A percentile compares a stretch with the other conserved stretches of the same genome.
Evolutionary conservation across 2,113 vertebrate genomes (phyloP).

Genomic region (Paedocypris sp.): DNA sequence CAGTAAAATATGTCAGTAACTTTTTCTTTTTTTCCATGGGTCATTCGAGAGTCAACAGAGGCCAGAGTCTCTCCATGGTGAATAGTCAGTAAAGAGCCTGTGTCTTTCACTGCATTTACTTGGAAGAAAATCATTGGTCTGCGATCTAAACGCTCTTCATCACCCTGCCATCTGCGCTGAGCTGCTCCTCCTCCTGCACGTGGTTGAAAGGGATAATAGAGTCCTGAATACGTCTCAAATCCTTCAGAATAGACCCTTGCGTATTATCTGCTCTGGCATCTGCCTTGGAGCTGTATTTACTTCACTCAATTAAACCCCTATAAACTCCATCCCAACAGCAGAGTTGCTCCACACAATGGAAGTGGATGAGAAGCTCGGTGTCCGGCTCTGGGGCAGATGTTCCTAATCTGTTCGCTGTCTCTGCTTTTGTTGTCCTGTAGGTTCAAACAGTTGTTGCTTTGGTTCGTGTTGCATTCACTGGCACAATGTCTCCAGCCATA

Average conservation of each 20-base stretch:
- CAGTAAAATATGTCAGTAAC: neutral
- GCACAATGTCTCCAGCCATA: neutral
- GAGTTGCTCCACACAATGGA: conserved; percentile 4
- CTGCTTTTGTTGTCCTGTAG: neutral
- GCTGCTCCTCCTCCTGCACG: neutral
- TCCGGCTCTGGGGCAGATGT: neutral
- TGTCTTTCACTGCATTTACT: conserved; percentile 13
- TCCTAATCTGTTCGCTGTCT: conserved; percentile 9
- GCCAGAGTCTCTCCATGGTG: neutral
- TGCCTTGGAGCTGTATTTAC: conserved; percentile 18
- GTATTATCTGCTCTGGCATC: conserved; percentile 8
- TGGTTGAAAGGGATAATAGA: conserved; percentile 15
- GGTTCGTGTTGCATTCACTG: neutral
- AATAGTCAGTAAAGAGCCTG: conserved; percentile 18
- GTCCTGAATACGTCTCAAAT: conserved; percentile 21
- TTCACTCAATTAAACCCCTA: conserved; percentile 22
- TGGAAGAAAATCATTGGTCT: neutral
- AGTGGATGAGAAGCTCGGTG: neutral
- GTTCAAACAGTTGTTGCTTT: conserved; percentile 15
- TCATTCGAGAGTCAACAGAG: neutral
- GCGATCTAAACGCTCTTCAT: neutral
- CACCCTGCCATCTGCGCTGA: conserved; percentile 16
- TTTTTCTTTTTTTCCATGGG: neutral
- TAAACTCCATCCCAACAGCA: conserved; percentile 13
- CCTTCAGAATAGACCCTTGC: conserved; percentile 3